Evolutionary conservation across 2,797 vertebrate genomes (phyloP), one percentile per base, ranked within the genome.

Genomic region (Picus viridis): DNA sequence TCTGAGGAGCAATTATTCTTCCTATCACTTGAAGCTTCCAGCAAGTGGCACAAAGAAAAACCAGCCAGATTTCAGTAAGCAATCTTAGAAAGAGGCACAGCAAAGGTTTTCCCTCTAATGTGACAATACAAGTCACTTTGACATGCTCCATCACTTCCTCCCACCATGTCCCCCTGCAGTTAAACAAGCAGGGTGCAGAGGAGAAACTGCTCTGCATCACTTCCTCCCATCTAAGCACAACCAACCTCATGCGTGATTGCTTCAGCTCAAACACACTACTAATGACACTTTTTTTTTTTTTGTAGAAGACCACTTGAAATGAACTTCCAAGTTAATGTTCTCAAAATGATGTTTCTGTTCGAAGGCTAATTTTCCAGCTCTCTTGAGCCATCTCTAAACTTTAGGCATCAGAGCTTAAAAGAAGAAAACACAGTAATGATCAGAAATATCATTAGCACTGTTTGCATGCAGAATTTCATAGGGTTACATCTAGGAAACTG

Each of bases 191-290:
- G 24, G n/a, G 8, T 30, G 10, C 27, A 29, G 65, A 27, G 39
- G 47, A 36, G 53, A 69, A 36, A 70, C 19, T 49, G 45, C 20
- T 88, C 14, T 32, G 12, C 9, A 12, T 7, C 68, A 7, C 9
- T 41, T 23, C 7, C 0, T 3, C 26, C 29, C 53, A 26, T 2
- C 26, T 15, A 8, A 8, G 65, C 30, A 83, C 27, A 58, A 16
- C 12, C 1, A 2, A 23, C 18, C 30, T 19, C 32, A n/a, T 5
- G 9, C 11, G 61, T 1, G 9, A 24, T 0, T 65, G 22, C 39
- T 74, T 19, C 36, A 63, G 32, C 49, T 61, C 69, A 23, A 73
- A 59, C 15, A 27, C 63, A 17, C 6, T 51, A 71, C 11, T 20
- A 59, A 22, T 6, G 70, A 61, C 1, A 65, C 71, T 59, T 59